A percentile compares a stretch with the other conserved stretches of the same genome.
phyloP scores from a whole-genome alignment of 2,888 invertebrate species.

The Ophion costatus region DNA sequence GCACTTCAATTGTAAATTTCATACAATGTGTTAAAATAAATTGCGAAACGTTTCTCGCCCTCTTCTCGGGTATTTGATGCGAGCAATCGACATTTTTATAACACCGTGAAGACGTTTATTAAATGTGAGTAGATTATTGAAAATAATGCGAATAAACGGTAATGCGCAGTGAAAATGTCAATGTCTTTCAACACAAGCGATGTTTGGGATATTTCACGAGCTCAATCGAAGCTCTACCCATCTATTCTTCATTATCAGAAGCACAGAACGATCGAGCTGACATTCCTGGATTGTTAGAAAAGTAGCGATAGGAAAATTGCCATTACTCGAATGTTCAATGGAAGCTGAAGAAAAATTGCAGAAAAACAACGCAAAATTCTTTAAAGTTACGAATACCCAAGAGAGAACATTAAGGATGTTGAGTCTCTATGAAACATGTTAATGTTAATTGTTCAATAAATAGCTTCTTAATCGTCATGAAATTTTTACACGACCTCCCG shows the following conservation, averaged over 20 bases:
- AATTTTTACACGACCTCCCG: too few species aligned
- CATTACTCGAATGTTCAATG: too few species aligned
- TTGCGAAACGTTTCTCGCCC: slow-evolving; percentile 26
- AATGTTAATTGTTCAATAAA: too few species aligned
- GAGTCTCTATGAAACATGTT: too few species aligned
- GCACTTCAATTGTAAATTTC: slow-evolving; percentile 18
- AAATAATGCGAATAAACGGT: slow-evolving; percentile 1
- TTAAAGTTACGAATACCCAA: too few species aligned
- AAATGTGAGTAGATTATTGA: slow-evolving; percentile 18
- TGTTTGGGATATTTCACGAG: neutral
- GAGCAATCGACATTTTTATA: slow-evolving; percentile 9
- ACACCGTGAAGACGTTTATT: slow-evolving; percentile 6
- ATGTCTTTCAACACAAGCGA: neutral
- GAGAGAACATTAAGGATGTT: too few species aligned
- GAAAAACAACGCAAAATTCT: too few species aligned
- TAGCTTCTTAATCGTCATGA: too few species aligned
- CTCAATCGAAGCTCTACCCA: neutral
- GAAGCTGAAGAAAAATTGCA: too few species aligned
- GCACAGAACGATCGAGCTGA: too few species aligned
- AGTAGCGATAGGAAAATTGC: too few species aligned
- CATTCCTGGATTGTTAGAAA: too few species aligned
- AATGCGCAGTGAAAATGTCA: neutral
- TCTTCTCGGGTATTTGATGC: slow-evolving; percentile 16
- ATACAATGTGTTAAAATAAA: neutral
- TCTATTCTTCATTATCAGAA: neutral